A percentile compares a stretch with the other conserved stretches of the same genome.
These are phyloP conservation scores for Oophaga sylvatica DNA, from an alignment of 2,797 vertebrate species.

Conservation along the genomic window DNA sequence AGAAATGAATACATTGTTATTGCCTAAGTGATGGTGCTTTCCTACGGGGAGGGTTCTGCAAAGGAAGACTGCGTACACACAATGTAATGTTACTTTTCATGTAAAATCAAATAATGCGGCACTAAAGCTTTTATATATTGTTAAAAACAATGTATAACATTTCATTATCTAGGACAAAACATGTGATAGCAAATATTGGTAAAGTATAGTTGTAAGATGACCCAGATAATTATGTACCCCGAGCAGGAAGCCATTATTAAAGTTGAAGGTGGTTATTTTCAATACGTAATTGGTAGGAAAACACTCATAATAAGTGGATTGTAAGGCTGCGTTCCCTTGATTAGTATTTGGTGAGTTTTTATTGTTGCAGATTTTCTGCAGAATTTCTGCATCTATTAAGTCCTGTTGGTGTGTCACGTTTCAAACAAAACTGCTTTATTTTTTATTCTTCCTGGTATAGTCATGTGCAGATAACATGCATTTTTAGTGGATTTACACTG, in stretches of 20 bases:
- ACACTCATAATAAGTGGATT: not conserved
- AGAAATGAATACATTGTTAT: constrained; percentile 54
- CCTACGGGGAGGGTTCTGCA: not conserved
- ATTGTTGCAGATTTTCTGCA: no score
- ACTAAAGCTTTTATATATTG: not conserved
- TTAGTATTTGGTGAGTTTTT: no score
- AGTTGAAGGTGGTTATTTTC: constrained; percentile 1
- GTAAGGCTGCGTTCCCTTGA: no score
- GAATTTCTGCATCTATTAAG: no score
- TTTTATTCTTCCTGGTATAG: no score
- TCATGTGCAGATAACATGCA: no score
- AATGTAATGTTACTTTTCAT: not conserved
- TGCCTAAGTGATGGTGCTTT: constrained; percentile 43
- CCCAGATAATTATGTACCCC: constrained; percentile 39
- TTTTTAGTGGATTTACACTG: no score
- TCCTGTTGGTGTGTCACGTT: no score
- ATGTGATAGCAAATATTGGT: not conserved
- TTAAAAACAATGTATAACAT: no score
- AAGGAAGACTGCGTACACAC: not conserved
- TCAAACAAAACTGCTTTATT: no score
- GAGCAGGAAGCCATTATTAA: constrained; percentile 1
- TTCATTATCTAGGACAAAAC: not conserved
- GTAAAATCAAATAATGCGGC: not conserved
- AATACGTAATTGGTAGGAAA: not conserved
- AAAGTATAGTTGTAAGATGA: not conserved